Conservation (phyloP, 2,888 invertebrate genomes). For the Synergus japonicus region DNA sequence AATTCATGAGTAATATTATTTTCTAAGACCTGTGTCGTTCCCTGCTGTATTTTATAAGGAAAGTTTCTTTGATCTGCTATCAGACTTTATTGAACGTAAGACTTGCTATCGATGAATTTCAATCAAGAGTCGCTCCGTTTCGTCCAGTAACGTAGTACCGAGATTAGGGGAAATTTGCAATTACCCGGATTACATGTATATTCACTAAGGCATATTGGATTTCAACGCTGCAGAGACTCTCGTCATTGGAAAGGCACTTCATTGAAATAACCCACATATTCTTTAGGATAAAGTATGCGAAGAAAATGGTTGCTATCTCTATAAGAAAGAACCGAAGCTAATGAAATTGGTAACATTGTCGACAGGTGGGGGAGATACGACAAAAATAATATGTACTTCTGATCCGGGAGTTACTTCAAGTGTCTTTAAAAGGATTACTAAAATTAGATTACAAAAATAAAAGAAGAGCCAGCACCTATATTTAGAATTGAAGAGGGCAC, state of each 20-base stretch:
- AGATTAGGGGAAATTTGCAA: not conserved
- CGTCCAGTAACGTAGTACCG: not conserved
- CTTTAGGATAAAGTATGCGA: no score
- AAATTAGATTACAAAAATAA: no score
- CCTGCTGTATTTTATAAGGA: not conserved
- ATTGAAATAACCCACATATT: not conserved
- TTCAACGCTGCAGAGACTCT: not conserved
- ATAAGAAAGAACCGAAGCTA: no score
- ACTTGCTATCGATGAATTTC: not conserved
- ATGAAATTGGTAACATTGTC: no score
- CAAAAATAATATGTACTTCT: no score
- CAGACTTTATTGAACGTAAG: not conserved
- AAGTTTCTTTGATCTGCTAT: not conserved
- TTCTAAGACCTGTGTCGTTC: not conserved
- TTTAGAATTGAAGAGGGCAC: no score
- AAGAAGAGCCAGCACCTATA: no score
- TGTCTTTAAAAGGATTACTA: no score
- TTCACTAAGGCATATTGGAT: not conserved
- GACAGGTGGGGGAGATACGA: no score
- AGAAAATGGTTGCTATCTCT: no score
- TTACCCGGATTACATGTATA: not conserved
- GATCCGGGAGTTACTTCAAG: no score
- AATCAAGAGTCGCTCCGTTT: not conserved
- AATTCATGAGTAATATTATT: not conserved
- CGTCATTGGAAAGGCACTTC: not conserved